Conservation (phyloP, 2,888 invertebrate genomes). For the Acrocyrtus sp. region DNA sequence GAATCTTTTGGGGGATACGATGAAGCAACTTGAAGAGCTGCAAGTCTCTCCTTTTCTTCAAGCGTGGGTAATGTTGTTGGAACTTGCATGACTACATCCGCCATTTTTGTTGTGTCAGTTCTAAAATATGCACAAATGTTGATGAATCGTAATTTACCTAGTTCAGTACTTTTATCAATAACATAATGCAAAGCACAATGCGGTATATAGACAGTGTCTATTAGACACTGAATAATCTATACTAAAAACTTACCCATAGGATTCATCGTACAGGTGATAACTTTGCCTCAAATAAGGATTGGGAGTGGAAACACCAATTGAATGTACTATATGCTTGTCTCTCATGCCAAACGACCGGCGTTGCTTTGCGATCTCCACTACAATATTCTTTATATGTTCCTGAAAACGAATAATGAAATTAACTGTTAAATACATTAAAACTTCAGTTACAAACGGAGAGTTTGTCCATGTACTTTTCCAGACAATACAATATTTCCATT, state of each 20-base stretch:
- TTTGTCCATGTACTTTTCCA: no score
- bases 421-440: no score
- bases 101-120: conserved; percentile 54
- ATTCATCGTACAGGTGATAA: conserved; percentile 48
- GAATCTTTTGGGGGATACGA: conserved; percentile 32
- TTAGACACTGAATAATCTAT: no score
- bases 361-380: conserved; percentile 45
- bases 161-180: not conserved
- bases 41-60: conserved; percentile 55
- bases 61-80: conserved; percentile 43
- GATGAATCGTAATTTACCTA: not conserved
- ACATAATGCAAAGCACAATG: not conserved
- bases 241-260: conserved; percentile 47
- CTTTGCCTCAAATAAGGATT: conserved; percentile 57
- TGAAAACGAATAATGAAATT: conserved; percentile 10
- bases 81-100: conserved; percentile 57
- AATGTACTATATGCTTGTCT: conserved; percentile 45
- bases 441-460: no score
- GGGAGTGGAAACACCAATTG: conserved; percentile 54
- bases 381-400: conserved; percentile 47
- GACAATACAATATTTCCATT: no score
- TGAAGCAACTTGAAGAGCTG: conserved; percentile 53
- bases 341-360: conserved; percentile 50
- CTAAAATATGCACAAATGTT: conserved; percentile 27
- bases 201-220: no score